Conservation (phyloP, 2,113 vertebrate genomes). For the Pelmatolapia mariae region DNA sequence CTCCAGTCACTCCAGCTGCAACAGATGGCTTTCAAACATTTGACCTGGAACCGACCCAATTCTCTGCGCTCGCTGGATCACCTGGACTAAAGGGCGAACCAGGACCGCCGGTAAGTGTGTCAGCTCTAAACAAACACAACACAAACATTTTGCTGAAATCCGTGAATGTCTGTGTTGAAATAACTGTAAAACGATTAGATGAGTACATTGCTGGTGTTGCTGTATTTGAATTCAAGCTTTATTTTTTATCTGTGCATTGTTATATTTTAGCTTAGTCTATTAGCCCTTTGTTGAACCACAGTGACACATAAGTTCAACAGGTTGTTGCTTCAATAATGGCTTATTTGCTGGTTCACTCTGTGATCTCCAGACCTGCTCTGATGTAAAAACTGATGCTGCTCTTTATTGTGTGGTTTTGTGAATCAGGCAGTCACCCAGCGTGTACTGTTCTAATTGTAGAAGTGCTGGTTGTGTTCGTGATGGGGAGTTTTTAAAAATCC, state of each 20-base stretch:
- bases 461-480: slow-evolving; percentile 24
- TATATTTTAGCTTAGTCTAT: not conserved
- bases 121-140: not conserved
- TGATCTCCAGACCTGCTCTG: not conserved
- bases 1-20: slow-evolving; percentile 69
- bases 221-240: not conserved
- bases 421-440: not conserved
- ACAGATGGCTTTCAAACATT: slow-evolving; percentile 79
- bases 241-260: not conserved
- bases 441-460: not conserved
- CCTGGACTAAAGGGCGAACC: slow-evolving; percentile 87
- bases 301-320: not conserved
- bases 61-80: slow-evolving; percentile 77
- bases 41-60: slow-evolving; percentile 76
- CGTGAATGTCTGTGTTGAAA: not conserved
- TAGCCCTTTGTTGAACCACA: not conserved
- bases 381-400: not conserved
- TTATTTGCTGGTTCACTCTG: not conserved
- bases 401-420: not conserved
- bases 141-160: not conserved
- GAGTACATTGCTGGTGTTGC: not conserved
- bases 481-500: slow-evolving; percentile 32
- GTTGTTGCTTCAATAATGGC: not conserved
- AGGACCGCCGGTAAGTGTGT: slow-evolving; percentile 80
- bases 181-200: not conserved